These are phyloP conservation scores for Etheostoma spectabile DNA, from an alignment of 2,113 vertebrate genomes.

Conservation along the genomic window DNA sequence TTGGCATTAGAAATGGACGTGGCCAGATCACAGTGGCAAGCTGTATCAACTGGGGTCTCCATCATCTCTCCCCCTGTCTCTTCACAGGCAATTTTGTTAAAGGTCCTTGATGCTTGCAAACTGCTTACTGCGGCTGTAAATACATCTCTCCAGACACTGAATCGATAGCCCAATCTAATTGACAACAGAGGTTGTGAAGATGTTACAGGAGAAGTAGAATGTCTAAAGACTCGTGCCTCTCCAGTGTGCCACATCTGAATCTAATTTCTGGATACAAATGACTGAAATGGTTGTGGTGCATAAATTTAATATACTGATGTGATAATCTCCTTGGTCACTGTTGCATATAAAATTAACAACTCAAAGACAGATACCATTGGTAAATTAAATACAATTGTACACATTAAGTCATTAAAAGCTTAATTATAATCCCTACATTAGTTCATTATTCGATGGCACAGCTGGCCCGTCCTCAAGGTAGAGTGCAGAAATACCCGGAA, in stretches of 20 bases:
- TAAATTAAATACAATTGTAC: conserved; percentile 6
- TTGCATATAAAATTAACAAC: background rate
- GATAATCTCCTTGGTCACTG: background rate
- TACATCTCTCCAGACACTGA: conserved; percentile 71
- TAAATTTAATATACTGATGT: conserved; percentile 7
- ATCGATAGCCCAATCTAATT: conserved; percentile 78
- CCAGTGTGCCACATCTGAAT: conserved; percentile 23
- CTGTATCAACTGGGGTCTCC: conserved; percentile 63
- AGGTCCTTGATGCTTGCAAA: conserved; percentile 73
- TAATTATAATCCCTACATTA: conserved; percentile 6
- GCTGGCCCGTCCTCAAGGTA: background rate
- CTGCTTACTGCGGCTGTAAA: conserved; percentile 78
- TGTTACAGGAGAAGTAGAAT: conserved; percentile 54
- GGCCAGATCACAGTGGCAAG: conserved; percentile 47
- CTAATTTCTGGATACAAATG: conserved; percentile 38
- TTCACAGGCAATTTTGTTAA: conserved; percentile 81
- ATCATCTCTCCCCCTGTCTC: conserved; percentile 61
- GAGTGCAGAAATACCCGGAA: conserved; percentile 9
- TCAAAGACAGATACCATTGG: background rate
- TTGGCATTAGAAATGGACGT: conserved; percentile 67
- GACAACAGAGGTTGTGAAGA: conserved; percentile 70
- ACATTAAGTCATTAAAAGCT: conserved; percentile 20
- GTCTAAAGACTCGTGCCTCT: conserved; percentile 36
- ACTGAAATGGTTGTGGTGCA: background rate
- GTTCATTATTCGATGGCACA: conserved; percentile 14